A percentile compares a stretch with the other conserved stretches of the same genome.
phyloP scores from a whole-genome alignment of 2,797 vertebrate species.

The Gambusia yucatana region DNA sequence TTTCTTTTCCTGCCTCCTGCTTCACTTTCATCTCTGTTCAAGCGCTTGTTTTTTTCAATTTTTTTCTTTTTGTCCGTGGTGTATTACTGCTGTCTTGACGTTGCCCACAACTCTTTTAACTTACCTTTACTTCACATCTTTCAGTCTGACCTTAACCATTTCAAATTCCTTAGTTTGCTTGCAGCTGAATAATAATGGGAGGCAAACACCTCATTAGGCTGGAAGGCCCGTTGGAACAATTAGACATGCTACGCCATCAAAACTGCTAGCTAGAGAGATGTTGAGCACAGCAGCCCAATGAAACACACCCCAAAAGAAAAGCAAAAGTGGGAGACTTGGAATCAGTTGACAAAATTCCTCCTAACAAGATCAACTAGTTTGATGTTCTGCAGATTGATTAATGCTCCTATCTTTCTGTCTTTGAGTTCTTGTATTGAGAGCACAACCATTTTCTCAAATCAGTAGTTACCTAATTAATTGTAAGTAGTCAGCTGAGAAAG shows the following conservation, averaged over 20 bases:
- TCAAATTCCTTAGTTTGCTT: conserved; percentile 31
- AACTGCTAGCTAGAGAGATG: conserved; percentile 62
- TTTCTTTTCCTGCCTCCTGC: conserved; percentile 40
- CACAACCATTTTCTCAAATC: conserved; percentile 18
- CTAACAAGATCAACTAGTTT: conserved; percentile 3
- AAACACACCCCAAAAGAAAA: conserved; percentile 19
- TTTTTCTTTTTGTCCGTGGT: conserved; percentile 5
- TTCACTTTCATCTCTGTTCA: conserved; percentile 47
- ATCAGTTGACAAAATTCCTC: conserved; percentile 28
- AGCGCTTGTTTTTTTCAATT: conserved; percentile 33
- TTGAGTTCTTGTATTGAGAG: background rate
- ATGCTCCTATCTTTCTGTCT: background rate
- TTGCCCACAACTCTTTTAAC: conserved; percentile 19
- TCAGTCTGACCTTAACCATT: background rate
- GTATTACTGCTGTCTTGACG: conserved; percentile 4
- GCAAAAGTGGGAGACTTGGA: conserved; percentile 13
- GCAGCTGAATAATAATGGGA: conserved; percentile 89
- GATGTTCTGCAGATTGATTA: conserved; percentile 7
- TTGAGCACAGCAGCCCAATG: conserved; percentile 41
- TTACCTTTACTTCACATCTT: conserved; percentile 30
- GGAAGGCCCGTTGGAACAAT: conserved; percentile 93
- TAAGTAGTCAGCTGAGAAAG: conserved; percentile 43
- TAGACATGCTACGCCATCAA: conserved; percentile 70
- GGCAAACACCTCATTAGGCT: conserved; percentile 95
- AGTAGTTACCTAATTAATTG: conserved; percentile 57